Evolutionary conservation across 2,888 invertebrate species (phyloP).

Genomic region (Sarcophaga caerulescens): DNA sequence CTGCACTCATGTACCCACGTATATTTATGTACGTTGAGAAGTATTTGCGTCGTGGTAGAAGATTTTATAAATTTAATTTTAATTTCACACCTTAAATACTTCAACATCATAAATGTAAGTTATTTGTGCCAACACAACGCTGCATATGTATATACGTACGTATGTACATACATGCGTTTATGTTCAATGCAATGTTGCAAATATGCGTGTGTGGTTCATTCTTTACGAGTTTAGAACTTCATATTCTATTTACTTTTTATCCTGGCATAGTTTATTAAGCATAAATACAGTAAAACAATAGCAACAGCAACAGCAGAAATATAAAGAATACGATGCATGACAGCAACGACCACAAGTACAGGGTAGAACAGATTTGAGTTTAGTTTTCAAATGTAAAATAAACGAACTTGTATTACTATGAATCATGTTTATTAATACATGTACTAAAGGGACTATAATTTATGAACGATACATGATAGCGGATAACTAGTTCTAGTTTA

Average conservation of each 20-base stretch:
- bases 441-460: no score
- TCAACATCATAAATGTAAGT: constrained; percentile 50
- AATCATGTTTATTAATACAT: no score
- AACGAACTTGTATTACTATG: no score
- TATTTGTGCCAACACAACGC: constrained; percentile 31
- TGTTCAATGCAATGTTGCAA: constrained; percentile 29
- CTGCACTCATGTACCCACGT: no score
- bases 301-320: neutral
- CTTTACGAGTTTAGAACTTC: constrained; percentile 37
- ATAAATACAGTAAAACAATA: constrained; percentile 29
- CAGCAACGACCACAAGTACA: constrained; percentile 21
- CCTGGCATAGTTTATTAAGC: constrained; percentile 59
- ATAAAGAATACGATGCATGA: constrained; percentile 39
- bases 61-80: constrained; percentile 50
- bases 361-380: neutral
- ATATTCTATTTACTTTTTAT: constrained; percentile 54
- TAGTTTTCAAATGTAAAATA: no score
- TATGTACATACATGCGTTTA: neutral
- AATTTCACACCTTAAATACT: constrained; percentile 60
- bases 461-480: no score
- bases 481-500: no score
- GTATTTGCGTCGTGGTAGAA: no score
- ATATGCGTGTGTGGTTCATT: constrained; percentile 35
- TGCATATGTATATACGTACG: neutral
- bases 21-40: no score